These are phyloP conservation scores for Crenuchus spilurus DNA, from an alignment of 2,797 vertebrate genomes.

Conservation along the genomic window DNA sequence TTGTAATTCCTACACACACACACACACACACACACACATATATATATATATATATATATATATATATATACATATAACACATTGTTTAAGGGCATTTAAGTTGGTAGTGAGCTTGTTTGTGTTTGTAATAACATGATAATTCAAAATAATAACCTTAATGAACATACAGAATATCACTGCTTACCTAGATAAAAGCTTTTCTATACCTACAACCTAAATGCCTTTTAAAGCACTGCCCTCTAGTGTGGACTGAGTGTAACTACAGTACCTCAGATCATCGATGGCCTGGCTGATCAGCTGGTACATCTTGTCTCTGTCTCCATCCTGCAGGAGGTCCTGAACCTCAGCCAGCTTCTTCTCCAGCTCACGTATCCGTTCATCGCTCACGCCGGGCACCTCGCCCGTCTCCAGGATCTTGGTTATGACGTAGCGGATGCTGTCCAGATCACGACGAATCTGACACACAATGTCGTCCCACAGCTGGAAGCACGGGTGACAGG, in stretches of 20 bases:
- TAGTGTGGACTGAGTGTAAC: background rate
- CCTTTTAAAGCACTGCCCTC: background rate
- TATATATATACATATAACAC: no score
- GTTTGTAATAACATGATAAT: no score
- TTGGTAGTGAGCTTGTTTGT: no score
- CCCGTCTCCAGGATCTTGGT: constrained; percentile 69
- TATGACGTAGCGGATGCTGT: constrained; percentile 60
- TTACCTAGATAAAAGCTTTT: no score
- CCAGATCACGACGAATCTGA: constrained; percentile 71
- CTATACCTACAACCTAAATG: background rate
- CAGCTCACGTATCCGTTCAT: constrained; percentile 72
- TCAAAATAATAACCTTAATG: no score
- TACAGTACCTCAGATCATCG: constrained; percentile 79
- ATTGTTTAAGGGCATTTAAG: no score
- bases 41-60: no score
- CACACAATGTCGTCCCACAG: constrained; percentile 78
- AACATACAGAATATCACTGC: no score
- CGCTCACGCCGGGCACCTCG: constrained; percentile 54
- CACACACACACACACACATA: no score
- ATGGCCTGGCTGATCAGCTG: constrained; percentile 72
- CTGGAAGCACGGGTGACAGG: constrained; percentile 86
- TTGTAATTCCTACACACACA: no score
- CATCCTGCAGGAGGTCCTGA: constrained; percentile 66
- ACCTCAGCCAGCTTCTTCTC: constrained; percentile 72
- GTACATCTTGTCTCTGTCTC: constrained; percentile 63